Evolutionary conservation across 2,797 vertebrate genomes (phyloP).

Genomic region (Thamnophis elegans): DNA sequence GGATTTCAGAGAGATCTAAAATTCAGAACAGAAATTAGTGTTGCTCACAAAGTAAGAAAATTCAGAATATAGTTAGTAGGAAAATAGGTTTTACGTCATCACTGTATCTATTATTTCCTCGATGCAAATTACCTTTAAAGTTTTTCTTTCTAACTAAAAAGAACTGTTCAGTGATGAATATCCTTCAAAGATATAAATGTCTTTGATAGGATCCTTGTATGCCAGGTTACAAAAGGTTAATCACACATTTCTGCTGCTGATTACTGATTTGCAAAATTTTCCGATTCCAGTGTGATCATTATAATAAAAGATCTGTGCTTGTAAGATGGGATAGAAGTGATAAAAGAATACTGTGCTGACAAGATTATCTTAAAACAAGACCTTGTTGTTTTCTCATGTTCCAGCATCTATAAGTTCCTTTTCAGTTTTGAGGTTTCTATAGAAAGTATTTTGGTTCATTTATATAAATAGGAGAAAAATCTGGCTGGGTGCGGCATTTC

Average conservation of each 20-base stretch:
- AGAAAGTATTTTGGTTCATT: slow-evolving; percentile 20
- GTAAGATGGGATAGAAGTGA: not conserved
- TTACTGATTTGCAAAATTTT: not conserved
- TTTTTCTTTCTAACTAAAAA: too few relatives aligned
- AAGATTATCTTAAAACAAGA: not conserved
- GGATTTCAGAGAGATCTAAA: not conserved
- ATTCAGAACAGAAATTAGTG: not conserved
- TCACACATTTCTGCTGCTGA: not conserved
- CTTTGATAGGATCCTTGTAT: not conserved
- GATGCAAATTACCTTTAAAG: not conserved
- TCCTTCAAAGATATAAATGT: not conserved
- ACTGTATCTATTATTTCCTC: not conserved
- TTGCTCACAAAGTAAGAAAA: not conserved
- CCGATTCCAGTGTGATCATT: not conserved
- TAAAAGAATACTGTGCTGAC: not conserved
- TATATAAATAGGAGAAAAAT: not conserved
- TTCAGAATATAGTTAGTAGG: not conserved
- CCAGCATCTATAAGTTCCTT: not conserved
- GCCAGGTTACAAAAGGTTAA: not conserved
- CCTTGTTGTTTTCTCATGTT: slow-evolving; percentile 15
- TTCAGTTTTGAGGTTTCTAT: not conserved
- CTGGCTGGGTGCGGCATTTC: not conserved
- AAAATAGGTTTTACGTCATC: too few relatives aligned
- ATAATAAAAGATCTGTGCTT: not conserved
- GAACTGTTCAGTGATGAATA: not conserved